A percentile compares a stretch with the other conserved stretches of the same genome.
Evolutionary conservation across 2,113 vertebrate genomes (phyloP).

Genomic region (Cavia aperea): DNA sequence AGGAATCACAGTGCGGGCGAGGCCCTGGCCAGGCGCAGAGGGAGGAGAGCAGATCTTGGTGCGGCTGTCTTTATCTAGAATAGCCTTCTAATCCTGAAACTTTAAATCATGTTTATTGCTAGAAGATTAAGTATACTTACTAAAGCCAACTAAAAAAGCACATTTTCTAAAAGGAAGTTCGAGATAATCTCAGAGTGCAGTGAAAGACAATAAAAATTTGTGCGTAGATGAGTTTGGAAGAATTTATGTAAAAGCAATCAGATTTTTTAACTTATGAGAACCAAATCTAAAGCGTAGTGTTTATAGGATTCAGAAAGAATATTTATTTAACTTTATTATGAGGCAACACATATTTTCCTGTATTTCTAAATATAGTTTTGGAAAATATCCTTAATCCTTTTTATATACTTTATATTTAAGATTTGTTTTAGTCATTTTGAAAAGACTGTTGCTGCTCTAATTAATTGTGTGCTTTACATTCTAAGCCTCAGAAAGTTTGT

Average conservation of each 20-base stretch:
- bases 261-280: conserved; percentile 78
- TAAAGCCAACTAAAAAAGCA: conserved; percentile 74
- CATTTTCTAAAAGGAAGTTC: conserved; percentile 70
- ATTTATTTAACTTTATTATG: conserved; percentile 73
- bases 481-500: conserved; percentile 52
- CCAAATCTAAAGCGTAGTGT: conserved; percentile 72
- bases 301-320: conserved; percentile 73
- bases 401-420: conserved; percentile 78
- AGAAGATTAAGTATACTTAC: conserved; percentile 59
- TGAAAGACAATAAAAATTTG: conserved; percentile 69
- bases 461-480: conserved; percentile 44
- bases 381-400: conserved; percentile 71
- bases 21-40: conserved; percentile 56
- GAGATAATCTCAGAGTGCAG: conserved; percentile 60
- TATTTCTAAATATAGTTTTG: conserved; percentile 63
- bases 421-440: conserved; percentile 72
- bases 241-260: conserved; percentile 68
- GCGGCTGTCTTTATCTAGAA: conserved; percentile 75
- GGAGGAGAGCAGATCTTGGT: conserved; percentile 42
- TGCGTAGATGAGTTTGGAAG: conserved; percentile 66
- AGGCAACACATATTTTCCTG: conserved; percentile 69
- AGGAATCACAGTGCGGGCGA: conserved; percentile 66
- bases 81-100: conserved; percentile 73
- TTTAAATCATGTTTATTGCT: conserved; percentile 71
- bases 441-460: conserved; percentile 69